Base-by-base conservation (phyloP, 2,888 invertebrate species). In the Leucophora obtusa region DNA sequence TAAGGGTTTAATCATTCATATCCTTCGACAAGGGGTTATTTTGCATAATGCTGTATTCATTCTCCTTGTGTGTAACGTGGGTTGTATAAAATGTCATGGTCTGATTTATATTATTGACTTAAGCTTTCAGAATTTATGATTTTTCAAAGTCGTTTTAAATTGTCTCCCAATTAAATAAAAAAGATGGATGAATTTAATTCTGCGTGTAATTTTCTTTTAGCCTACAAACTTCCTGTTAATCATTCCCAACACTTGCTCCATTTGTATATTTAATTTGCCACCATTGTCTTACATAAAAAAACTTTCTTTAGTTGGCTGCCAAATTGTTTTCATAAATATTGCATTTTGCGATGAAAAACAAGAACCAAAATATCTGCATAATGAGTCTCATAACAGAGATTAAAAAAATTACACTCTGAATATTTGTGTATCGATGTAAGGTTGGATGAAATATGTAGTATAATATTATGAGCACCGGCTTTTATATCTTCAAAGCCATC, bases 311-410 rank as follows among this genome's bases (percentile, higher is more conserved):
- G 58, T 51, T 35, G 51, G 76, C 73, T 85, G 85, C 84, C 85
- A 85, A 86, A 86, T 85, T 82, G 63, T 71, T 65, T 53, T 79
- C 82, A 80, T 84, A 84, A 85, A 84, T 84, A 84, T 78, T 83
- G 74, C 81, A 79, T 81, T 33, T 17, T 10, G 15, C 28, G 14
- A 17, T 50, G 17, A 56, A 53, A 28, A 60, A 9, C 33, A 33
- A 69, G 11, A 35, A 47, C 43, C 8, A n/a, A 69, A 68, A 68
- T 59, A 58, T 68, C 74, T 79, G 72, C 80, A 84, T 83, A 85
- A 84, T 82, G 83, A 83, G 82, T 83, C 83, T 84, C 82, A 66
- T 63, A 82, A 81, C 79, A 73, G 82, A 82, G 82, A 83, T 84
- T 83, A 82, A 80, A 33, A n/a, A 82, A 82, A 84, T 81, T 80